Percentiles rank a stretch among this genome's conserved stretches.
phyloP scores from a whole-genome alignment of 2,888 invertebrate genomes.

The Phengaris arion region DNA sequence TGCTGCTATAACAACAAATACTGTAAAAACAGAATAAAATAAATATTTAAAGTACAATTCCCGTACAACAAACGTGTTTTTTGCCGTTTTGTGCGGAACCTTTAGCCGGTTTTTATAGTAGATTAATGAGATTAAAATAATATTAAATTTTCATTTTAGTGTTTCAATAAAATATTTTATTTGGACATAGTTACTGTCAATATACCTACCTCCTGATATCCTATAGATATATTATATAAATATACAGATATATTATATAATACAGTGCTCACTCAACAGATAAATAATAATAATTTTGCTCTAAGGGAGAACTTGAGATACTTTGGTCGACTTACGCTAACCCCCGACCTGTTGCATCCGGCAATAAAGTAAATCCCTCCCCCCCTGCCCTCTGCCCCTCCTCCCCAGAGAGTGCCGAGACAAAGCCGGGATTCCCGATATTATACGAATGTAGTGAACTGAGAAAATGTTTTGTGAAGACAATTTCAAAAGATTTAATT shows the following conservation, averaged over 20 bases:
- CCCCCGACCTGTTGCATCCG: slow-evolving; percentile 73
- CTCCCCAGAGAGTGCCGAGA: slow-evolving; percentile 11
- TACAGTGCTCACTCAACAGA: slow-evolving; percentile 25
- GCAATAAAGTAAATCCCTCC: slow-evolving; percentile 71
- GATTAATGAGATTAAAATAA: too few species aligned
- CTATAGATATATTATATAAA: slow-evolving; percentile 21
- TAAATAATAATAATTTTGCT: slow-evolving; percentile 27
- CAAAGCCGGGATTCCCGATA: background rate
- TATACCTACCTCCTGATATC: background rate
- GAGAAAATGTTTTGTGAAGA: background rate
- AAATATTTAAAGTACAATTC: too few species aligned
- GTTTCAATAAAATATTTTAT: background rate
- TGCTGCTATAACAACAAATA: too few species aligned
- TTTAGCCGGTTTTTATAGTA: too few species aligned
- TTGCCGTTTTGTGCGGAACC: too few species aligned
- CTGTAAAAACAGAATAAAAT: too few species aligned
- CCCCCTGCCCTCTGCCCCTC: slow-evolving; percentile 34
- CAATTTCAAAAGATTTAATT: background rate
- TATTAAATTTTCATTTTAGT: too few species aligned
- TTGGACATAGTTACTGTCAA: background rate
- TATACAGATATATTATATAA: too few species aligned
- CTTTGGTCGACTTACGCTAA: slow-evolving; percentile 40
- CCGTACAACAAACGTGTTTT: too few species aligned
- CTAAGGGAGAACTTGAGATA: slow-evolving; percentile 35
- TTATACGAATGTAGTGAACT: slow-evolving; percentile 11